phyloP scores from a whole-genome alignment of 2,113 vertebrate species.

The Myotis yumanensis region DNA sequence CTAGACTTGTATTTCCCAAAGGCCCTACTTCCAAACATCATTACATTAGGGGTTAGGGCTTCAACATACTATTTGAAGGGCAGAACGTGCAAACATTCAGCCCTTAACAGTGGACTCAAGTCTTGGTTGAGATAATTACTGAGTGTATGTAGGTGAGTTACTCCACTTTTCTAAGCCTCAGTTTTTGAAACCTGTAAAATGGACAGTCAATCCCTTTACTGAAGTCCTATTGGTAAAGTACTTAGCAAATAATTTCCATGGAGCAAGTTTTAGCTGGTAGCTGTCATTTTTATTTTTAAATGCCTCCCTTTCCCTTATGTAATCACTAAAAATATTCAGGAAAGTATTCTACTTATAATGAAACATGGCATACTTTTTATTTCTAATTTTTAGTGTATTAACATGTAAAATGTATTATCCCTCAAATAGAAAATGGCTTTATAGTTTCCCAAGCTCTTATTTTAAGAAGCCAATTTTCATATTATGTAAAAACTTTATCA shows the following conservation, averaged over 20 bases:
- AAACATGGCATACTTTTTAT: constrained; percentile 9
- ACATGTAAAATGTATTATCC: neutral
- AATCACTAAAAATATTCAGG: constrained; percentile 7
- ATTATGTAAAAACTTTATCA: neutral
- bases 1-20: neutral
- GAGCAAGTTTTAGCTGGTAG: neutral
- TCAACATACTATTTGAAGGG: neutral
- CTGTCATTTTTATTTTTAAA: constrained; percentile 20
- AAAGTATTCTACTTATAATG: neutral
- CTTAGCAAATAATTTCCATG: neutral
- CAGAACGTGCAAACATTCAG: neutral
- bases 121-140: neutral
- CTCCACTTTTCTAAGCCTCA: neutral
- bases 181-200: constrained; percentile 7
- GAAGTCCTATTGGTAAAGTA: neutral
- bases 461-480: neutral
- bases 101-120: neutral
- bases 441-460: neutral
- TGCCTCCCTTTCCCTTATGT: neutral
- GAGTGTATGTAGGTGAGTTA: neutral
- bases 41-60: neutral
- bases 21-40: neutral
- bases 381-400: constrained; percentile 39
- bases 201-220: neutral
- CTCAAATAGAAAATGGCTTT: neutral